phyloP scores from a whole-genome alignment of 2,113 vertebrate species.

The Cricetomys ansorgei region DNA sequence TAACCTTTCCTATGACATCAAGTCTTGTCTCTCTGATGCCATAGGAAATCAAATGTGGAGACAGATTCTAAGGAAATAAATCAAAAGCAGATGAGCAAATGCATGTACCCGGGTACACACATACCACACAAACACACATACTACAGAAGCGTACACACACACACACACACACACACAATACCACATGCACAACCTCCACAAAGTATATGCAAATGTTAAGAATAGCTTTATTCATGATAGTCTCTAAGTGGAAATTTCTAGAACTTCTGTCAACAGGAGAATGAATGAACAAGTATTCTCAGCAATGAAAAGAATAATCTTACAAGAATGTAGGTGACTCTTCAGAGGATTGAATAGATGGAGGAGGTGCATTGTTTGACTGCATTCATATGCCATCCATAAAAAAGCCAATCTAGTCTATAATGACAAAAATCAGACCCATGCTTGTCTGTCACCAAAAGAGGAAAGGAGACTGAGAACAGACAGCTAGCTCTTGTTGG shows the following conservation, averaged over 20 bases:
- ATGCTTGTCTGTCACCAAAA: not conserved
- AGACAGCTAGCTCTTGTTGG: not conserved
- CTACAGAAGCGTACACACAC: not conserved
- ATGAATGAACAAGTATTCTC: not conserved
- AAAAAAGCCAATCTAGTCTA: constrained; percentile 4
- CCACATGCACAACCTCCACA: not conserved
- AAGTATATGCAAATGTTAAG: not conserved
- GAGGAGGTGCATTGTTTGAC: not conserved
- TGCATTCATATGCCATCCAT: not conserved
- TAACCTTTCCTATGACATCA: not conserved
- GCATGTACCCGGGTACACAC: not conserved
- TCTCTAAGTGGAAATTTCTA: not conserved
- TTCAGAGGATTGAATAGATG: not conserved
- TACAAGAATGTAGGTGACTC: not conserved
- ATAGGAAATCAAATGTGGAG: not conserved
- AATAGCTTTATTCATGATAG: not conserved
- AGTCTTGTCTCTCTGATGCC: not conserved
- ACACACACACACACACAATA: not conserved
- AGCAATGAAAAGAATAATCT: not conserved
- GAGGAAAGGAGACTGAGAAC: not conserved
- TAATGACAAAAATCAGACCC: not conserved
- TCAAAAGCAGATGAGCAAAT: not conserved
- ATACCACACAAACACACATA: not conserved
- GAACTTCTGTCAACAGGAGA: not conserved
- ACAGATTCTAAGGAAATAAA: not conserved